Base-by-base conservation (phyloP, 1,140 invertebrate genomes). In the Popillia japonica region DNA sequence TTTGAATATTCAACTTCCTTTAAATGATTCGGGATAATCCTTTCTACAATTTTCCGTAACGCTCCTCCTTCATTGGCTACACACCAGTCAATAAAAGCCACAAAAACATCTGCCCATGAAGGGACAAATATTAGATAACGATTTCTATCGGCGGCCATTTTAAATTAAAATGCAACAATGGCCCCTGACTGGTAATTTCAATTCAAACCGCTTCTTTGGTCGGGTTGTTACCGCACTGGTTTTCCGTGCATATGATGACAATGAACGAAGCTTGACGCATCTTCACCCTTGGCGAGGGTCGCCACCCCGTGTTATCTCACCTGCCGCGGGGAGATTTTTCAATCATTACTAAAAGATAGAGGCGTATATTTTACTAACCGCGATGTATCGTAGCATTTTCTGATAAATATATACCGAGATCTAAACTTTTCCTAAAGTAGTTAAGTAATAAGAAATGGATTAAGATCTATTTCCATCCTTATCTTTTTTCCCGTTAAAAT, bases 221-320 rank as follows among this genome's bases (percentile, higher is more conserved):
- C 72, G 81, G 79, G 61, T 68, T 23, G 76, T 81, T 80, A 83
- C 82, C 82, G 78, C 82, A 82, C 80, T 81, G 81, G 81, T 82
- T 81, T 82, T 78, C 75, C 78, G 79, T 81, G 78, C 77, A 80
- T 74, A 79, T 79, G 27, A 34, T 34, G 80, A 81, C 81, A 82
- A 83, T 81, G 77, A 77, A 78, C 81, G 81, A 83, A 83, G 79
- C 81, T 81, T 72, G 81, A 79, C 82, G 80, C 81, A 81, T 83
- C 82, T 81, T 81, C 78, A 77, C 79, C 79, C 77, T 76, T 55
- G 64, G 40, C 27, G 61, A 22, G 79, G 80, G 78, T 78, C 68
- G 48, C 72, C 76, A 80, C 81, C 80, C 80, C 78, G 81, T 80
- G 82, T 81, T 82, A 81, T 83, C 82, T 83, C 82, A 83, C 82